These are phyloP conservation scores for Mus spicilegus DNA, from an alignment of 2,113 vertebrate species.

Conservation along the genomic window DNA sequence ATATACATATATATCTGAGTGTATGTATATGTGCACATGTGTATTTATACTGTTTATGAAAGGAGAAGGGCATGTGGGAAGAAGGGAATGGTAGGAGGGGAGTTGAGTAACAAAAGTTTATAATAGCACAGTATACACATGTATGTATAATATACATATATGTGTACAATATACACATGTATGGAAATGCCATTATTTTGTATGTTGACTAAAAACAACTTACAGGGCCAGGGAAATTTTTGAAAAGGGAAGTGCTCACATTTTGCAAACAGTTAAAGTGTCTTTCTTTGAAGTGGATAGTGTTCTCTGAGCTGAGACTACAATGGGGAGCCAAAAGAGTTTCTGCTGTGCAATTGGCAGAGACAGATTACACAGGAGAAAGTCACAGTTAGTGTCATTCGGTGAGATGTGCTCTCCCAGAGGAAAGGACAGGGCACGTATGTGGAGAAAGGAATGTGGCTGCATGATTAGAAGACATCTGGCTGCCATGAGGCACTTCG, in stretches of 20 bases:
- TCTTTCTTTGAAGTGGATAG: not conserved
- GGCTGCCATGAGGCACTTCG: not conserved
- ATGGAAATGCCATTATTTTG: not conserved
- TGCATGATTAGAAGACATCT: not conserved
- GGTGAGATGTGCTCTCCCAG: not conserved
- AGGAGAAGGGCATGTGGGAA: not conserved
- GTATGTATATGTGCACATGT: not conserved
- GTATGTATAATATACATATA: too few relatives aligned
- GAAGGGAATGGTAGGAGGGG: not conserved
- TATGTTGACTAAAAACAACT: not conserved
- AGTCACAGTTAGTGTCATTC: not conserved
- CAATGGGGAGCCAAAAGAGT: not conserved
- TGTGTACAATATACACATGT: not conserved
- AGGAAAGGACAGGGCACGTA: not conserved
- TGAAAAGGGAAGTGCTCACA: not conserved
- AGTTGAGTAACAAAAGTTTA: not conserved
- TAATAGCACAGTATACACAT: not conserved
- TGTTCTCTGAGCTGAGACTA: not conserved
- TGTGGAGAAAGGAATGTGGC: not conserved
- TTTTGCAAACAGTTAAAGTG: not conserved
- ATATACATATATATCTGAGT: not conserved
- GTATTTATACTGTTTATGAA: not conserved
- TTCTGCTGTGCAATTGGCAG: not conserved
- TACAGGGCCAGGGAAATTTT: not conserved
- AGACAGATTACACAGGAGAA: not conserved